Evolutionary conservation across 92 coral and sea anemone species (phyloP).

Genomic region (Scolanthus callimorphus): DNA sequence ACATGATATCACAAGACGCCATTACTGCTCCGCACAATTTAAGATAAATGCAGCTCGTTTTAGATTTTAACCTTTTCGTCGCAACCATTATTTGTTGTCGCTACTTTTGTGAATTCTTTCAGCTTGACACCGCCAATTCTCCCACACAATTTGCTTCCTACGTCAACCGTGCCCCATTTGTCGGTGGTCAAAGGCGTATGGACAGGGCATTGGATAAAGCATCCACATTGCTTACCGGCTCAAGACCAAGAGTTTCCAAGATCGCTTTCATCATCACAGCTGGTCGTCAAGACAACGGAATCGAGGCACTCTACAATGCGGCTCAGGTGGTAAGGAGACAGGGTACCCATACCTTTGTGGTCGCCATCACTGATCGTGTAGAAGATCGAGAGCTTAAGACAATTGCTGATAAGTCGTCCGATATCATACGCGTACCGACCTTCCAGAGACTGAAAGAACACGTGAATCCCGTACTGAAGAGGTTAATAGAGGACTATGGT

Average conservation of each 20-base stretch:
- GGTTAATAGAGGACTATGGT: slow-evolving; percentile 12
- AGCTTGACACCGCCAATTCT: slow-evolving; percentile 22
- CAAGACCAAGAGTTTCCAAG: slow-evolving; percentile 54
- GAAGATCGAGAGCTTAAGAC: slow-evolving; percentile 53
- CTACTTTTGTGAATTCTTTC: too few species aligned
- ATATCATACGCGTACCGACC: slow-evolving; percentile 47
- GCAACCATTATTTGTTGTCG: too few species aligned
- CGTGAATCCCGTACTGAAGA: slow-evolving; percentile 16
- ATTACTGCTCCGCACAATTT: too few species aligned
- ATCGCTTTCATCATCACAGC: slow-evolving; percentile 57
- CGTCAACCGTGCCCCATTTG: slow-evolving; percentile 19
- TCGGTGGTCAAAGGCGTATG: slow-evolving; percentile 48
- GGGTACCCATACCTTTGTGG: slow-evolving; percentile 37
- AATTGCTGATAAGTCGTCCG: slow-evolving; percentile 41
- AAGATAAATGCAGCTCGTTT: too few species aligned
- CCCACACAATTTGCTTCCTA: slow-evolving; percentile 4
- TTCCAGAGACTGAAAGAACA: slow-evolving; percentile 11
- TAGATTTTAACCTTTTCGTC: not conserved
- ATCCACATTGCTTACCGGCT: slow-evolving; percentile 38
- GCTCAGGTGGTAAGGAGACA: slow-evolving; percentile 41
- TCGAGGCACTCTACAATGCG: slow-evolving; percentile 29
- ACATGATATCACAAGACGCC: too few species aligned
- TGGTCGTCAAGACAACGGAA: slow-evolving; percentile 30
- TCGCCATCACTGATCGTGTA: slow-evolving; percentile 58
- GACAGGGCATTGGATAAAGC: slow-evolving; percentile 54